These are phyloP conservation scores for Erpornis zantholeuca DNA, from an alignment of 2,113 vertebrate species.

Conservation along the genomic window DNA sequence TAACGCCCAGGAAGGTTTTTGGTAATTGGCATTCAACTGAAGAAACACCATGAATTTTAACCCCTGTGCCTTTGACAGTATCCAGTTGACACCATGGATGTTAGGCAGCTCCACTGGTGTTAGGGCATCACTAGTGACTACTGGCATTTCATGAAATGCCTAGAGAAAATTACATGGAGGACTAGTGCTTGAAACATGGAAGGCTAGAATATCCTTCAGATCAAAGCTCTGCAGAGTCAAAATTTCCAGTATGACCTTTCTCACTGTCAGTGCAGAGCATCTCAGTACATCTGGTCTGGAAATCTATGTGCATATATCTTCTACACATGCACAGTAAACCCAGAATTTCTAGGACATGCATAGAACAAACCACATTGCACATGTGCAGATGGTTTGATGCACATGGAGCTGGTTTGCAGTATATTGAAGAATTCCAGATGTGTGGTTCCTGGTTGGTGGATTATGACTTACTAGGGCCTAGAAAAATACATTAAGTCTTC, in stretches of 20 bases:
- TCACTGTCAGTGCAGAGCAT: not conserved
- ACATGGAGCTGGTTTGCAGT: not conserved
- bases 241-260: not conserved
- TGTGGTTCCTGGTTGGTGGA: not conserved
- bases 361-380: not conserved
- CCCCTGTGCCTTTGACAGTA: not conserved
- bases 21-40: not conserved
- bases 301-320: not conserved
- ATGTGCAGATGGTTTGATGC: not conserved
- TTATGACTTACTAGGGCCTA: not conserved
- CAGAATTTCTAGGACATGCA: not conserved
- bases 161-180: not conserved
- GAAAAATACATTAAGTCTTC: not conserved
- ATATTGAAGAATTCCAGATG: slow-evolving; percentile 2
- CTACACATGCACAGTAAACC: not conserved
- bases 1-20: not conserved
- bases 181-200: not conserved
- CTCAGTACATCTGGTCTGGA: not conserved
- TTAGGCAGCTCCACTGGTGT: not conserved
- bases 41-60: not conserved
- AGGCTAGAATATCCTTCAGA: not conserved
- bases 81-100: not conserved
- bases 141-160: not conserved
- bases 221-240: not conserved
- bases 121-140: not conserved